Evolutionary conservation across 2,888 invertebrate genomes (phyloP).

Genomic region (Falcaria lacertinaria): DNA sequence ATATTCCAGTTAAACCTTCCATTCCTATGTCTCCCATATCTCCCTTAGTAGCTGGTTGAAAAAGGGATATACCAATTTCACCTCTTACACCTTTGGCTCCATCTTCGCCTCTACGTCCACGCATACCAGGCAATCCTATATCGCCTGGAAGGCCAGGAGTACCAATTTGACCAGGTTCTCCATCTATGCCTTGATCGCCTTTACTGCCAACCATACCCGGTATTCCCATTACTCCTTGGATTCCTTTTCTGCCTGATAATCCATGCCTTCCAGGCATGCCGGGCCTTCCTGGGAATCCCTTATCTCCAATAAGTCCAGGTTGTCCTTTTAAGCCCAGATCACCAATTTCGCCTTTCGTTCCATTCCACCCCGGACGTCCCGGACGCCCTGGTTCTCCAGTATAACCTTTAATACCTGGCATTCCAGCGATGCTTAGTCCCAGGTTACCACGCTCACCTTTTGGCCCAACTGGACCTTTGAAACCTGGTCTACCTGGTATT

Average conservation of each 20-base stretch:
- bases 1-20: slow-evolving; percentile 77
- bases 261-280: slow-evolving; percentile 82
- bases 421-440: slow-evolving; percentile 68
- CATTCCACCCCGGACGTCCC: slow-evolving; percentile 70
- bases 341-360: slow-evolving; percentile 80
- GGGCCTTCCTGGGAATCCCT: slow-evolving; percentile 70
- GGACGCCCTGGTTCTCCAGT: slow-evolving; percentile 80
- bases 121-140: slow-evolving; percentile 62
- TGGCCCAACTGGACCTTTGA: slow-evolving; percentile 60
- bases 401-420: slow-evolving; percentile 79
- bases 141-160: slow-evolving; percentile 79
- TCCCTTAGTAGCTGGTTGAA: slow-evolving; percentile 61
- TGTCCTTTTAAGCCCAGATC: slow-evolving; percentile 70
- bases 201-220: slow-evolving; percentile 51
- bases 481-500: slow-evolving; percentile 51
- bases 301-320: slow-evolving; percentile 71
- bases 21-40: slow-evolving; percentile 77
- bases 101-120: slow-evolving; percentile 21
- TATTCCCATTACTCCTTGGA: slow-evolving; percentile 71
- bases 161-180: slow-evolving; percentile 64
- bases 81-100: slow-evolving; percentile 35
- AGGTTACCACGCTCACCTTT: slow-evolving; percentile 80
- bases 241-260: slow-evolving; percentile 48
- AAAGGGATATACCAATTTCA: slow-evolving; percentile 53
- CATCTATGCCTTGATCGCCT: slow-evolving; percentile 41